phyloP scores from a whole-genome alignment of 2,113 vertebrate species.

The Barnardius zonarius region DNA sequence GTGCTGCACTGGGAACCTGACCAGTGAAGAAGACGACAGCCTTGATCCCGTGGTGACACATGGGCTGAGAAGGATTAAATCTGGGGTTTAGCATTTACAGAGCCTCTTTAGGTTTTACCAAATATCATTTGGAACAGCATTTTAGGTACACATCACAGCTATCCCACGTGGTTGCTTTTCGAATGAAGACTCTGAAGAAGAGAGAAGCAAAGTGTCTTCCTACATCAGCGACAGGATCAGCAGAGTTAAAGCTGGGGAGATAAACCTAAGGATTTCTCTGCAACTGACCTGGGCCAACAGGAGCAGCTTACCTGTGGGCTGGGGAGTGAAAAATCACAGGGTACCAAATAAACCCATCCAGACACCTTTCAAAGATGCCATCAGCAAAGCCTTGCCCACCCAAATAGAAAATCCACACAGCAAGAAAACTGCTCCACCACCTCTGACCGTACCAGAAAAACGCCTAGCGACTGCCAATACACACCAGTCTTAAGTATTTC shows the following conservation, averaged over 20 bases:
- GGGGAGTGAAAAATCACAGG: neutral
- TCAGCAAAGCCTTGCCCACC: neutral
- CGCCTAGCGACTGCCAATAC: accelerated
- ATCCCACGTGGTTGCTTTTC: accelerated
- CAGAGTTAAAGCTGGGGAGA: neutral
- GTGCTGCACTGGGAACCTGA: neutral
- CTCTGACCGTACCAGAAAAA: neutral
- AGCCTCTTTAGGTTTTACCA: neutral
- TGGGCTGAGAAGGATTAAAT: neutral
- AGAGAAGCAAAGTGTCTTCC: neutral
- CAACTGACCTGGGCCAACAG: neutral
- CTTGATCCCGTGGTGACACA: accelerated
- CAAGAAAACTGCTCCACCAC: neutral
- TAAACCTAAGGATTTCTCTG: neutral
- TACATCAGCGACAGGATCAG: neutral
- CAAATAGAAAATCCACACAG: neutral
- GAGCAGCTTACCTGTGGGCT: neutral
- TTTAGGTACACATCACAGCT: neutral
- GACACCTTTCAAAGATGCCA: neutral
- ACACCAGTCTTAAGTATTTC: neutral
- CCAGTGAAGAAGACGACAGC: neutral
- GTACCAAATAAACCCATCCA: neutral
- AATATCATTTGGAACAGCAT: neutral
- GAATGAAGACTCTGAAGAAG: neutral
- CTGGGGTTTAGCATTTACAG: neutral